phyloP scores from a whole-genome alignment of 1,140 invertebrate species.

The Popillia japonica region DNA sequence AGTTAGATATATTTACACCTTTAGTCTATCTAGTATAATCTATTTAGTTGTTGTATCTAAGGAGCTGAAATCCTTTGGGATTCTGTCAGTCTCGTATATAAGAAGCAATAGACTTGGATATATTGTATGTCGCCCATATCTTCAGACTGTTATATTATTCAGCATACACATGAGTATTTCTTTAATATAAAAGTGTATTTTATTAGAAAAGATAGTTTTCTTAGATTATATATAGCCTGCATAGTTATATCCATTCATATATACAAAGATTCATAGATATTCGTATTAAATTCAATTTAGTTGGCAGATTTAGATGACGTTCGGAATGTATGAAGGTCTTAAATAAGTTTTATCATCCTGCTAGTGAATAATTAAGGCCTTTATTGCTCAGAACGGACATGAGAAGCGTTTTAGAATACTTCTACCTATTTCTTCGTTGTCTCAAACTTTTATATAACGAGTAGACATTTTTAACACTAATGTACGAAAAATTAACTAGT shows the following conservation, averaged over 20 bases:
- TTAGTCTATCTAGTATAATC: not conserved
- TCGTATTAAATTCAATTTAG: conserved; percentile 42
- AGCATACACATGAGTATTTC: conserved; percentile 40
- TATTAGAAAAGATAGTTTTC: conserved; percentile 40
- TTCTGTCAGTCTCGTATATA: conserved; percentile 2
- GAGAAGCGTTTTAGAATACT: conserved; percentile 19
- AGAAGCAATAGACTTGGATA: conserved; percentile 34
- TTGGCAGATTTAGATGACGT: conserved; percentile 42
- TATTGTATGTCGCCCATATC: conserved; percentile 22
- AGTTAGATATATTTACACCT: conserved; percentile 9
- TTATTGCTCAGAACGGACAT: conserved; percentile 3
- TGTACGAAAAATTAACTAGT: conserved; percentile 9
- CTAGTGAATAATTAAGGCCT: conserved; percentile 41
- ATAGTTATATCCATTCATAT: conserved; percentile 43
- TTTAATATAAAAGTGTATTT: conserved; percentile 41
- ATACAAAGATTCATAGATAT: conserved; percentile 42
- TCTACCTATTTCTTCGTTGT: not conserved
- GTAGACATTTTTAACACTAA: too few relatives aligned
- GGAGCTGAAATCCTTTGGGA: not conserved
- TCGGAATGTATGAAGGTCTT: conserved; percentile 40
- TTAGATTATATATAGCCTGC: conserved; percentile 44
- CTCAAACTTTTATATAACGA: not conserved
- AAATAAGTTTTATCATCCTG: conserved; percentile 36
- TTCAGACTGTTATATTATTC: conserved; percentile 38
- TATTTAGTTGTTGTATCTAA: not conserved